Percentiles rank a stretch among this genome's conserved stretches.
Conservation (phyloP, 1,140 invertebrate species). For the Pogonomyrmex californicus region DNA sequence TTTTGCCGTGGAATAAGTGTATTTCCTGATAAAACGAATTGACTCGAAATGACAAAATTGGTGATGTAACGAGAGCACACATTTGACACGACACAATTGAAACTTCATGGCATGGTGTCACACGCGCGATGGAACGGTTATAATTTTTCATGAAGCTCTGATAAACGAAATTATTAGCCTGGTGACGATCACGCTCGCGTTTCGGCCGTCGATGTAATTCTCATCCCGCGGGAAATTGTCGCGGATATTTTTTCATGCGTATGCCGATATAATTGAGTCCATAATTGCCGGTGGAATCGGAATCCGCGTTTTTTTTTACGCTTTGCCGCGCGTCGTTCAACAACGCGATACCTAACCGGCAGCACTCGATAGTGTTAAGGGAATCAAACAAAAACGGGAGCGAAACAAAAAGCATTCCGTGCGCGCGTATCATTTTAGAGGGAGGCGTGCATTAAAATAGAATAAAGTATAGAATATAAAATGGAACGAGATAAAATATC, state of each 20-base stretch:
- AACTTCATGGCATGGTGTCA: constrained; percentile 38
- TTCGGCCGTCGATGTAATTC: constrained; percentile 53
- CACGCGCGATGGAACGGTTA: constrained; percentile 43
- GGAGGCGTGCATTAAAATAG: neutral
- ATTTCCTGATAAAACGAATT: constrained; percentile 27
- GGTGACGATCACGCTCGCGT: constrained; percentile 47
- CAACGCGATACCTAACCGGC: constrained; percentile 32
- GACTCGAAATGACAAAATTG: constrained; percentile 34
- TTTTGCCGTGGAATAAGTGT: neutral
- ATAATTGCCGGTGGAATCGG: constrained; percentile 52
- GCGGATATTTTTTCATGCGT: constrained; percentile 61
- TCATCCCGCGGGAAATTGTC: constrained; percentile 53
- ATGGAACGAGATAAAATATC: constrained; percentile 34
- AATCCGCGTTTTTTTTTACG: constrained; percentile 52
- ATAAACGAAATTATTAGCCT: constrained; percentile 61
- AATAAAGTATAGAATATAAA: neutral
- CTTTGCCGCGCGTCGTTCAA: constrained; percentile 33
- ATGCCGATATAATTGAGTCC: constrained; percentile 62
- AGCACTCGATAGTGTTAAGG: constrained; percentile 19
- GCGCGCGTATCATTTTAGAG: neutral
- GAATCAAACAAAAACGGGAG: constrained; percentile 33
- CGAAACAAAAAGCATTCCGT: constrained; percentile 2
- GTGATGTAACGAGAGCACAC: constrained; percentile 32
- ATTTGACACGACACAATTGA: constrained; percentile 56
- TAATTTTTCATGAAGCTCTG: constrained; percentile 57